Percentiles rank a stretch among this genome's conserved stretches.
Evolutionary conservation across 2,113 vertebrate species (phyloP).

Genomic region (Protomyctophum bolini): DNA sequence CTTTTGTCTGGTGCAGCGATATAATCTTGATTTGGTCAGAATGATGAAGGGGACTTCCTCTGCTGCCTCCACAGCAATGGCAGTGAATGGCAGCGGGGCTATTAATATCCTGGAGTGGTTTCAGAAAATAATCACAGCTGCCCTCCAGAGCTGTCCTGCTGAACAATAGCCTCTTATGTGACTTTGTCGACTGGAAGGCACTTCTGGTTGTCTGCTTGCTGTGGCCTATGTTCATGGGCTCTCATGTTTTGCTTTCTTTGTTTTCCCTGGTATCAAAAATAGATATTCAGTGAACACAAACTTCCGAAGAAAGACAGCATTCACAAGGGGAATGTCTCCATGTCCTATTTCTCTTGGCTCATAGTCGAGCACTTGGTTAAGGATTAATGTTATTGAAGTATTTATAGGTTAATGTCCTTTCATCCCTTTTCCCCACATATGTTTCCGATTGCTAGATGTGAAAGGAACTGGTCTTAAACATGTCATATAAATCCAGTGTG

Average conservation of each 20-base stretch:
- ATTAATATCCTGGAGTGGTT: slow-evolving; percentile 52
- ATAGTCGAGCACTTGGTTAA: slow-evolving; percentile 33
- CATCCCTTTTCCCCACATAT: background rate
- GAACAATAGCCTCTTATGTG: slow-evolving; percentile 61
- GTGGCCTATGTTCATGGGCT: slow-evolving; percentile 11
- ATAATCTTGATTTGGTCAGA: slow-evolving; percentile 13
- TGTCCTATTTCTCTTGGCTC: slow-evolving; percentile 52
- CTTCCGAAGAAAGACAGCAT: slow-evolving; percentile 32
- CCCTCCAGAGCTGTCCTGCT: slow-evolving; percentile 39
- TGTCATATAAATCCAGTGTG: slow-evolving; percentile 28
- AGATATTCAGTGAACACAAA: slow-evolving; percentile 43
- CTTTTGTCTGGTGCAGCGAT: background rate
- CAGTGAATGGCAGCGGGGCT: slow-evolving; percentile 25
- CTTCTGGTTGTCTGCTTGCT: slow-evolving; percentile 35
- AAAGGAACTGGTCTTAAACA: slow-evolving; percentile 19
- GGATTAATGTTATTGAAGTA: slow-evolving; percentile 53
- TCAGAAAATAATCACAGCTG: slow-evolving; percentile 56
- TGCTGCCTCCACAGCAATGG: slow-evolving; percentile 27
- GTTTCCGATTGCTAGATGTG: slow-evolving; percentile 34
- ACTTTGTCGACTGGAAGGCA: slow-evolving; percentile 14
- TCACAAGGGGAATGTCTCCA: slow-evolving; percentile 32
- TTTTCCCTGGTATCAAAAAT: slow-evolving; percentile 31
- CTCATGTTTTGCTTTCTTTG: slow-evolving; percentile 24
- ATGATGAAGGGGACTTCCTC: slow-evolving; percentile 45
- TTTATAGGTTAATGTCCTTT: slow-evolving; percentile 55